Percentiles rank a stretch among this genome's conserved stretches.
phyloP scores from a whole-genome alignment of 2,888 invertebrate species.

The Synanthedon vespiformis region DNA sequence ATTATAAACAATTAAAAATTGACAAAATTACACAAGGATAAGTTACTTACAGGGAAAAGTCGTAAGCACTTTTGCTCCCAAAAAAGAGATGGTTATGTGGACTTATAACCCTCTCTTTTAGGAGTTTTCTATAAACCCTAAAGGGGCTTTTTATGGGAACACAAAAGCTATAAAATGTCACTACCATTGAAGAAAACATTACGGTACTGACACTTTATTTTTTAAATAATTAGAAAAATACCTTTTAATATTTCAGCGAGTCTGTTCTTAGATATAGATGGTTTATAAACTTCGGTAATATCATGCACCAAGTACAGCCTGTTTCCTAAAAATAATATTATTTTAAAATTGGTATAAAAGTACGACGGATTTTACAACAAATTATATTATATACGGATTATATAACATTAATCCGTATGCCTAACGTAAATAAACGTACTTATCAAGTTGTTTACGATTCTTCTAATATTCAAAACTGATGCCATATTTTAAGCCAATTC shows the following conservation, averaged over 20 bases:
- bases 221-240: slow-evolving; percentile 6
- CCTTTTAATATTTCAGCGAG: slow-evolving; percentile 31
- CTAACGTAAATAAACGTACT: neutral
- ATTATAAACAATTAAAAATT: too few species aligned
- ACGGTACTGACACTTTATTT: too few species aligned
- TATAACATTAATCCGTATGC: neutral
- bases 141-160: too few species aligned
- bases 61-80: too few species aligned
- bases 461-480: neutral
- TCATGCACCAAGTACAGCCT: slow-evolving; percentile 19
- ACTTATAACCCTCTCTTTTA: too few species aligned
- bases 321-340: slow-evolving; percentile 17
- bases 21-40: too few species aligned
- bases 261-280: slow-evolving; percentile 23
- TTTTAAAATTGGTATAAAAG: neutral
- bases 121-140: too few species aligned
- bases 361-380: neutral
- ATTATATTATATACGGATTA: too few species aligned
- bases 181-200: too few species aligned
- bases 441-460: neutral
- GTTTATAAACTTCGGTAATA: slow-evolving; percentile 26
- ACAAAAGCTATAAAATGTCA: too few species aligned
- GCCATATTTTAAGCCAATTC: neutral
- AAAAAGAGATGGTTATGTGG: too few species aligned
- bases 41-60: too few species aligned